Evolutionary conservation across 2,797 vertebrate species (phyloP).

Genomic region (Natrix natrix): DNA sequence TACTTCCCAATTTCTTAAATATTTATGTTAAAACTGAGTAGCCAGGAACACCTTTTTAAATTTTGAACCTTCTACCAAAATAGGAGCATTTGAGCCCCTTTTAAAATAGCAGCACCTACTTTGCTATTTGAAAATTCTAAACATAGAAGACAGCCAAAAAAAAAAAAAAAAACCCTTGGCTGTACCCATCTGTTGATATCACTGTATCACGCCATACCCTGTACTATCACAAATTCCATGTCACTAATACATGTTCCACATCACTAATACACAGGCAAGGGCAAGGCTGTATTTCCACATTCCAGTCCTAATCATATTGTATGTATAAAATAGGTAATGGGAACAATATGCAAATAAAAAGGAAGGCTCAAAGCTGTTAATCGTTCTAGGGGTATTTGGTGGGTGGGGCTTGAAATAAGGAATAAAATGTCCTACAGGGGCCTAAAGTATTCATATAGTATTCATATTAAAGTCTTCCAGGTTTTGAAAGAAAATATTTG

Average conservation of each 20-base stretch:
- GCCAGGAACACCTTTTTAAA: not conserved
- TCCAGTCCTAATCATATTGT: not conserved
- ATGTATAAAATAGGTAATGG: not conserved
- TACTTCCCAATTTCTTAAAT: not conserved
- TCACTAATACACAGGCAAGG: not conserved
- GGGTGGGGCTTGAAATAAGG: not conserved
- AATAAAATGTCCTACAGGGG: not conserved
- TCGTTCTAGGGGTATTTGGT: not conserved
- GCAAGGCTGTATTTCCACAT: not conserved
- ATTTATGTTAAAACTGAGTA: not conserved
- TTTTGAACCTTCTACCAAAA: not conserved
- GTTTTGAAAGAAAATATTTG: not conserved
- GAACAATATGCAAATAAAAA: not conserved
- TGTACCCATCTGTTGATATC: not conserved
- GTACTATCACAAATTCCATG: not conserved
- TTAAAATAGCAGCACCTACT: not conserved
- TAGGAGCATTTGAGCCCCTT: not conserved
- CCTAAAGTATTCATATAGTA: not conserved
- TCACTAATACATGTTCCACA: not conserved
- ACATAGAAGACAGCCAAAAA: not conserved
- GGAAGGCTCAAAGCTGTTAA: not conserved
- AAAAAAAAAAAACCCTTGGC: not conserved
- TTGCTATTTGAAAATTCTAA: not conserved
- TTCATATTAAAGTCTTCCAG: not conserved
- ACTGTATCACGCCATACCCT: not conserved